Percentiles rank a stretch among this genome's conserved stretches.
phyloP scores from a whole-genome alignment of 2,888 invertebrate genomes.

The Pediacus dermestoides region DNA sequence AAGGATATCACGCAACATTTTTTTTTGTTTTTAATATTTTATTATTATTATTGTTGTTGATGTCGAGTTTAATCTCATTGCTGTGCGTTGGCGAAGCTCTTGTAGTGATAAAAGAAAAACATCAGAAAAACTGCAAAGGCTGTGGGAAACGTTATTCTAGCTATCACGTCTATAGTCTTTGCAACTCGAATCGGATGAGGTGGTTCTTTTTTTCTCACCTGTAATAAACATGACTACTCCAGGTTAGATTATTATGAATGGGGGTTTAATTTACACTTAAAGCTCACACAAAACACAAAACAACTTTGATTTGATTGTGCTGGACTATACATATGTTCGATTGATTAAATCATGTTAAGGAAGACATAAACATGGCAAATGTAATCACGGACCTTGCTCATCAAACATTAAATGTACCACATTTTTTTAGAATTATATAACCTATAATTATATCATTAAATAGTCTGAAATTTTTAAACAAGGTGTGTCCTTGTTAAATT shows the following conservation, averaged over 20 bases:
- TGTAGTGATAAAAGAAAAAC: conserved; percentile 94
- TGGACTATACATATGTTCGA: no score
- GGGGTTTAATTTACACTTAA: conserved; percentile 10
- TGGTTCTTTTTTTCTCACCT: conserved; percentile 87
- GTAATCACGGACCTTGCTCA: no score
- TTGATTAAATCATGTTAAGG: no score
- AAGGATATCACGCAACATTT: neutral
- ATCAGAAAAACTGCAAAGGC: conserved; percentile 91
- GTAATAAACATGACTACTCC: conserved; percentile 72
- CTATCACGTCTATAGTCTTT: conserved; percentile 92
- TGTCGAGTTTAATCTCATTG: conserved; percentile 22
- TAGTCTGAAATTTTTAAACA: no score
- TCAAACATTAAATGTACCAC: no score
- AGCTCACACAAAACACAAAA: conserved; percentile 13
- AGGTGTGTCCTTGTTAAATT: no score
- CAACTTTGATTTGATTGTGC: conserved; percentile 7
- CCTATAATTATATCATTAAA: no score
- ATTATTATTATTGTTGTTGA: neutral
- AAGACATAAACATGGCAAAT: no score
- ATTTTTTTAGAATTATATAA: no score
- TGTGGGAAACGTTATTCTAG: conserved; percentile 88
- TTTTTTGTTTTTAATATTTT: neutral
- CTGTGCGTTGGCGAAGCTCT: conserved; percentile 69
- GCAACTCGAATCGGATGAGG: conserved; percentile 91
- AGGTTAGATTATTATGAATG: conserved; percentile 38